A percentile compares a stretch with the other conserved stretches of the same genome.
These are phyloP conservation scores for Chionomys nivalis DNA, from an alignment of 2,113 vertebrate species.

Conservation along the genomic window DNA sequence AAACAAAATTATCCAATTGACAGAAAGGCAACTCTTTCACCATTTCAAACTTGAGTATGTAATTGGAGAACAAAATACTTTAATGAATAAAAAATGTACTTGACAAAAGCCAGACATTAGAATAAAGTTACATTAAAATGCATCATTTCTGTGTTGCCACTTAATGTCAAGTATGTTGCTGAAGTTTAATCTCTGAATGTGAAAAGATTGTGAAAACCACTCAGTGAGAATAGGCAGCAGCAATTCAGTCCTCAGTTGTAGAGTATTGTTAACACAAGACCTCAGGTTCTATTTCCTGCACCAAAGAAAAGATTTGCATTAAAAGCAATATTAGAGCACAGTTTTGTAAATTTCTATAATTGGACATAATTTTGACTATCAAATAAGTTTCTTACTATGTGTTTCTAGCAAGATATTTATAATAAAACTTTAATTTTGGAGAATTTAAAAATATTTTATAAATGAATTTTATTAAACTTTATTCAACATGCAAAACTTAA, in stretches of 20 bases:
- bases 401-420: background rate
- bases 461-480: conserved; percentile 51
- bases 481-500: conserved; percentile 44
- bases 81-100: conserved; percentile 32
- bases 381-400: background rate
- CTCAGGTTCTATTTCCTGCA: too few relatives aligned
- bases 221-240: conserved; percentile 20
- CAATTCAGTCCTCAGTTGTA: background rate
- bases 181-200: conserved; percentile 54
- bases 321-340: background rate
- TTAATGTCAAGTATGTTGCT: conserved; percentile 56
- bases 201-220: conserved; percentile 70
- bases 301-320: background rate
- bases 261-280: background rate
- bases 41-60: conserved; percentile 23
- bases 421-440: background rate
- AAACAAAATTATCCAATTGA: conserved; percentile 21
- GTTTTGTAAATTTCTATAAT: background rate
- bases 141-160: conserved; percentile 5
- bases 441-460: background rate
- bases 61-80: conserved; percentile 50
- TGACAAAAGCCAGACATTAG: conserved; percentile 31
- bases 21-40: background rate
- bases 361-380: background rate
- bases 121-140: conserved; percentile 16